Conservation (phyloP, 2,797 vertebrate species). For the Okamejei kenojei region DNA sequence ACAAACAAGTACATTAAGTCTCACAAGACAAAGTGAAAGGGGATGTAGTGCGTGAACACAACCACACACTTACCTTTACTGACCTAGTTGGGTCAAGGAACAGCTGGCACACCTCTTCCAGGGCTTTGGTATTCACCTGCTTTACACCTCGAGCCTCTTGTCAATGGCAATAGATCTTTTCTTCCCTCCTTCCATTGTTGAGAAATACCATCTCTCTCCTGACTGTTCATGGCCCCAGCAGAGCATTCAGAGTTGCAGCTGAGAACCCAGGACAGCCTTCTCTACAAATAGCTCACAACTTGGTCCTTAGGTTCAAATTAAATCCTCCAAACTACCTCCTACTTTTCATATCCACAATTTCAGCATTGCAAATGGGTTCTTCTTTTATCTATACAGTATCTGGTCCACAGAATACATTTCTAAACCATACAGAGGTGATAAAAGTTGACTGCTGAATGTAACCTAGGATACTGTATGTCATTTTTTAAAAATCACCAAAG, state of each 20-base stretch:
- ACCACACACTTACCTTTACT: background rate
- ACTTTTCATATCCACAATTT: background rate
- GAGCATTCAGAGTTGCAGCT: background rate
- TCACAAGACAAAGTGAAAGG: background rate
- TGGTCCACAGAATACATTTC: no score
- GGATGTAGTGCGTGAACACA: background rate
- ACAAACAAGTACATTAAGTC: background rate
- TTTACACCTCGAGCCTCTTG: background rate
- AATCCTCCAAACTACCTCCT: background rate
- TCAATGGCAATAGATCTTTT: background rate
- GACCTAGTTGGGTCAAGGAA: background rate
- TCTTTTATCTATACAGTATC: background rate
- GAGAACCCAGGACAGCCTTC: background rate
- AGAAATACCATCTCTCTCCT: background rate
- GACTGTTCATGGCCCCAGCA: background rate
- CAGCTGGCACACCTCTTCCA: background rate
- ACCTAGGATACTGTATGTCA: background rate
- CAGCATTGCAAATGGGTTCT: background rate
- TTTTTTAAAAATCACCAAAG: background rate
- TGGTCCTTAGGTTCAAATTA: background rate
- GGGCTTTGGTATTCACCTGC: background rate
- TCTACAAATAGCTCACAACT: background rate
- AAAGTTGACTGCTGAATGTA: background rate
- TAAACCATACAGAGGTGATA: background rate
- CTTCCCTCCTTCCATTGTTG: background rate